phyloP scores from a whole-genome alignment of 2,888 invertebrate species.

The Volucella inanis region DNA sequence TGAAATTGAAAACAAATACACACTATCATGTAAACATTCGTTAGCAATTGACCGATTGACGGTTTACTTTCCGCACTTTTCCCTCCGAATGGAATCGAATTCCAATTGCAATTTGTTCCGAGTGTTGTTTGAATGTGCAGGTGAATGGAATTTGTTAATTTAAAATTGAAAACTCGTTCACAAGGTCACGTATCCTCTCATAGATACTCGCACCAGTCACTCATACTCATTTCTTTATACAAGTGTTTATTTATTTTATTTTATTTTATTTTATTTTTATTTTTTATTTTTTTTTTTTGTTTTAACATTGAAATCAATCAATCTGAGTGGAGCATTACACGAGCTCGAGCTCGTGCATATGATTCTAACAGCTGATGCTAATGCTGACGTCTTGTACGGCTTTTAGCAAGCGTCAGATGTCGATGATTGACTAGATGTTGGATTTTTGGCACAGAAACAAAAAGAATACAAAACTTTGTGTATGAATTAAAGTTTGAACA shows the following conservation, averaged over 20 bases:
- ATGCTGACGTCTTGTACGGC: conserved; percentile 34
- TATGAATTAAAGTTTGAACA: conserved; percentile 19
- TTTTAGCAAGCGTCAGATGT: conserved; percentile 63
- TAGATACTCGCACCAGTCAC: conserved; percentile 1
- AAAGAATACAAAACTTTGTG: neutral
- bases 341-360: conserved; percentile 1
- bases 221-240: neutral
- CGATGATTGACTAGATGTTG: conserved; percentile 62
- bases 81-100: neutral
- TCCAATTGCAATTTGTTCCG: neutral
- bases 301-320: conserved; percentile 53
- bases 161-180: conserved; percentile 22
- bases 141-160: conserved; percentile 34
- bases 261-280: neutral
- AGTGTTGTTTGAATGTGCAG: conserved; percentile 14
- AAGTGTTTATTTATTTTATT: conserved; percentile 7
- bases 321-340: conserved; percentile 19
- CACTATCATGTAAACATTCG: conserved; percentile 45
- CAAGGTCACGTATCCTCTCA: conserved; percentile 18
- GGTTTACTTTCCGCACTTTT: no score
- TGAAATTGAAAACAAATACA: neutral
- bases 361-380: conserved; percentile 12
- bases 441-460: conserved; percentile 22
- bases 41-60: conserved; percentile 1
- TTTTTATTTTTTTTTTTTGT: conserved; percentile 4